These are phyloP conservation scores for Emys orbicularis DNA, from an alignment of 2,797 vertebrate genomes.

Conservation along the genomic window DNA sequence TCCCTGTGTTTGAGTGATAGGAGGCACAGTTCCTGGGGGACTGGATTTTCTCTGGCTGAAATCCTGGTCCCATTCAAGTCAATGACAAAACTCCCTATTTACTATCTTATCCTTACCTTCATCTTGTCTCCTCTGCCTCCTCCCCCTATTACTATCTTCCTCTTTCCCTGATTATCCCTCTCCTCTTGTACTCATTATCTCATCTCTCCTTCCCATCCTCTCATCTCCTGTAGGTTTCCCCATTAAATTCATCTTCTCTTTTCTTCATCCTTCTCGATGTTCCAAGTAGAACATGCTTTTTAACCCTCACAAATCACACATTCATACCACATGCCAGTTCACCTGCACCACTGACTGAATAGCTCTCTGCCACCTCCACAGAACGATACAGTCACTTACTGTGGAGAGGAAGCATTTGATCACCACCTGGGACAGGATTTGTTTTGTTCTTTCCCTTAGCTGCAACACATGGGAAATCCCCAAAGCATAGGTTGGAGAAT, in stretches of 20 bases:
- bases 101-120: background rate
- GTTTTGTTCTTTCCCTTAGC: no score
- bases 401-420: background rate
- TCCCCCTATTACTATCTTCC: accelerated
- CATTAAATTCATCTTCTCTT: background rate
- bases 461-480: background rate
- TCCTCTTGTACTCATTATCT: background rate
- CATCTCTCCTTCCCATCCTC: background rate
- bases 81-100: background rate
- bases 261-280: background rate
- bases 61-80: background rate
- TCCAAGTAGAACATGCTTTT: background rate
- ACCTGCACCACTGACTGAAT: background rate
- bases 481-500: background rate
- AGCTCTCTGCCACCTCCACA: background rate
- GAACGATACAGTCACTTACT: background rate
- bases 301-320: background rate
- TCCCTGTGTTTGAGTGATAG: background rate
- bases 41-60: background rate
- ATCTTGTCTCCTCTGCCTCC: background rate
- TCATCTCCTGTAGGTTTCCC: background rate
- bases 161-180: background rate
- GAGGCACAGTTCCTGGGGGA: background rate
- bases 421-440: background rate
- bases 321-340: background rate